These are phyloP conservation scores for Crambe crambe DNA, from an alignment of 37 sponge, comb jelly and placozoan species.

Conservation along the genomic window DNA sequence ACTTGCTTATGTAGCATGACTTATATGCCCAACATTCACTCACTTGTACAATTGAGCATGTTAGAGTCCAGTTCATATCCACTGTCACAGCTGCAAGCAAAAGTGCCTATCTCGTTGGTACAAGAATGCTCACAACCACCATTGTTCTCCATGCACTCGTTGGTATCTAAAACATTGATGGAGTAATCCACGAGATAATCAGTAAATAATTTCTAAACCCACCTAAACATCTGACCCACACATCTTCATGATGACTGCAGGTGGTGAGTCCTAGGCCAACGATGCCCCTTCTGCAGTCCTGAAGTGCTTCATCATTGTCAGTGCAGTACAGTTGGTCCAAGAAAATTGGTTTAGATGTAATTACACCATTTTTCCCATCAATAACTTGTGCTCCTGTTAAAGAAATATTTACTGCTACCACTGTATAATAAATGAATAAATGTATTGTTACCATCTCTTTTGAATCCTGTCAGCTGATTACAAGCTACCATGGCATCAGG, in stretches of 20 bases:
- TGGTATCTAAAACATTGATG: conserved; percentile 1
- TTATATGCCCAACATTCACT: no score
- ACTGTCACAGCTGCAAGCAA: conserved; percentile 16
- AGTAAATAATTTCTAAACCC: not conserved
- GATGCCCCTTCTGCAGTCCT: conserved; percentile 2
- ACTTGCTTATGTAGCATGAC: no score
- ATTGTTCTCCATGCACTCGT: conserved; percentile 2
- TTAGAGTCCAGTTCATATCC: conserved; percentile 16
- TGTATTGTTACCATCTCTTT: not conserved
- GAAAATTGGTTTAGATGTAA: conserved; percentile 28
- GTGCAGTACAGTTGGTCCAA: conserved; percentile 28
- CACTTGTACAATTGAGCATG: conserved; percentile 18
- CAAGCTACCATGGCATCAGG: conserved; percentile 4
- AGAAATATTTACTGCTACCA: not conserved
- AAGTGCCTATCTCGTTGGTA: conserved; percentile 23
- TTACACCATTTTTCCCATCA: not conserved
- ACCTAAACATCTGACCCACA: conserved; percentile 17
- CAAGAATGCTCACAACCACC: conserved; percentile 9
- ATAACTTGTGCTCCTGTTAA: not conserved
- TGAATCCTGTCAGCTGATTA: not conserved
- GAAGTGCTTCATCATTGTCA: not conserved
- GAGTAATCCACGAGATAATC: not conserved
- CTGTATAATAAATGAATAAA: no score
- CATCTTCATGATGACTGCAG: conserved; percentile 17
- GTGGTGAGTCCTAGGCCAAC: not conserved